Conservation (phyloP, 2,113 vertebrate species). For the Felis catus region F.catus_Fca126_mat1.0 CM031419.1:218459501-218460000, state of each 20-base stretch:
- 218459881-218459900: neutral
- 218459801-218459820: neutral
- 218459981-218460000: slow-evolving; percentile 26
- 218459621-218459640: neutral
- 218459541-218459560: neutral
- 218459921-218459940: neutral
- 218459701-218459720: neutral
- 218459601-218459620: neutral
- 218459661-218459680: neutral
- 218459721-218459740: neutral
- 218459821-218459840: neutral
- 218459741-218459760: neutral
- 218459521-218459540: neutral
- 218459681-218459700: neutral
- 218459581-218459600: neutral
- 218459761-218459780: neutral
- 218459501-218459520: neutral
- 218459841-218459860: neutral
- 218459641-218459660: neutral
- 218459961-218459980: neutral
- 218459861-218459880: neutral
- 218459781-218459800: neutral
- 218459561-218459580: neutral
- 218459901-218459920: neutral
- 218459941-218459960: neutral